Percentiles rank a stretch among this genome's conserved stretches.
Conservation (phyloP, 2,888 invertebrate species). For the Crocallis elinguaria region DNA sequence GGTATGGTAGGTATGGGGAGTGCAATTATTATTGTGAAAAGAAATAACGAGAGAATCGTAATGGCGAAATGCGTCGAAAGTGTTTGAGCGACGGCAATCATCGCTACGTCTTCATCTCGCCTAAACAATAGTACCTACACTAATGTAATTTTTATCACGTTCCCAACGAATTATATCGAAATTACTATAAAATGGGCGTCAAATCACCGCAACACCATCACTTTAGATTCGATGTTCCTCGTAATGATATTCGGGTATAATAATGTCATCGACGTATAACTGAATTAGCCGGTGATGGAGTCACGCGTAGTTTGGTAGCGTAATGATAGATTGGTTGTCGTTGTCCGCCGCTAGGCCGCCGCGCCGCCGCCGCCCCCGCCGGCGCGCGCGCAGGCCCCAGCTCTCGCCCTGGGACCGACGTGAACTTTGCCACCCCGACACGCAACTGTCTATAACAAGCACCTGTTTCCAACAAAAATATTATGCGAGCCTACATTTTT, state of each 20-base stretch:
- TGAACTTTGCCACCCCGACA: constrained; percentile 54
- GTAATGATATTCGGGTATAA: constrained; percentile 60
- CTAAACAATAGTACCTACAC: constrained; percentile 47
- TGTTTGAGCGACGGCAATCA: constrained; percentile 35
- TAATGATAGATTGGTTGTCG: constrained; percentile 46
- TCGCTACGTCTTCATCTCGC: constrained; percentile 42
- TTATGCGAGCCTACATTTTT: not conserved
- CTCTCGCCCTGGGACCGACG: constrained; percentile 52
- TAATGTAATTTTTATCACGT: constrained; percentile 48
- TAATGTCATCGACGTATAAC: constrained; percentile 63
- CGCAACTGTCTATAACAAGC: constrained; percentile 36
- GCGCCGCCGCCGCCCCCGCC: constrained; percentile 1
- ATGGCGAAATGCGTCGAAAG: constrained; percentile 22
- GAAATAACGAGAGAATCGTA: constrained; percentile 26
- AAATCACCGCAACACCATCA: constrained; percentile 54
- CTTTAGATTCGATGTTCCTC: constrained; percentile 41
- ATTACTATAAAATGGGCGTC: constrained; percentile 52
- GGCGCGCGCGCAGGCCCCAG: not conserved
- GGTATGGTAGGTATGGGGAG: no score
- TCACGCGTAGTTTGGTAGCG: constrained; percentile 64
- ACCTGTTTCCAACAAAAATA: constrained; percentile 40
- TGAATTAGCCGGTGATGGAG: constrained; percentile 61
- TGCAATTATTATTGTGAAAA: constrained; percentile 28
- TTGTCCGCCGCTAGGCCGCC: constrained; percentile 23
- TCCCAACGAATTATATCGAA: constrained; percentile 36